Percentiles rank a stretch among this genome's conserved stretches.
Evolutionary conservation across 2,797 vertebrate genomes (phyloP).

Genomic region (Cyclura pinguis): DNA sequence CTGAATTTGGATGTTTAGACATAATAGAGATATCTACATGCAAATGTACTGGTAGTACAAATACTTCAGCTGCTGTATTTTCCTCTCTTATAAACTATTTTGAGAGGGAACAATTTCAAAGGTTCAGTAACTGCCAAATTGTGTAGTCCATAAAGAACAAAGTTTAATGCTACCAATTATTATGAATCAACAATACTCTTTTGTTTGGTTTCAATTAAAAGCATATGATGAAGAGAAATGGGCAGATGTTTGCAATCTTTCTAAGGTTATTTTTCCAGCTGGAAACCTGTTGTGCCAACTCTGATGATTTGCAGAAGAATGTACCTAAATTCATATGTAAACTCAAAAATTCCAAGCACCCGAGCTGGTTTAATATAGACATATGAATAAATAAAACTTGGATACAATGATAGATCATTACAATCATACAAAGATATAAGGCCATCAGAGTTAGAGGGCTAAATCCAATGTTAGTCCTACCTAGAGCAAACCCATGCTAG

Average conservation of each 20-base stretch:
- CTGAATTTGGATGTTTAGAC: not conserved
- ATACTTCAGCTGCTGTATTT: not conserved
- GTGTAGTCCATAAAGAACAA: not conserved
- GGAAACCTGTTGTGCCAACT: conserved; percentile 21
- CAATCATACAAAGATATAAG: not conserved
- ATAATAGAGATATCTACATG: not conserved
- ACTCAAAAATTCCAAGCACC: not conserved
- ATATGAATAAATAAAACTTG: not conserved
- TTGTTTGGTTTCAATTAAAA: conserved; percentile 19
- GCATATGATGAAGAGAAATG: conserved; percentile 8
- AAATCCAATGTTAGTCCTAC: not conserved
- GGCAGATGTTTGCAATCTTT: conserved; percentile 17
- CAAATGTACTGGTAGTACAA: not conserved
- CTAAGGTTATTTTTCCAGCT: conserved; percentile 20
- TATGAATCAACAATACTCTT: conserved; percentile 15
- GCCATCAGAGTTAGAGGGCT: not conserved
- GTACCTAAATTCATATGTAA: not conserved
- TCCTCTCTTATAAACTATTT: not conserved
- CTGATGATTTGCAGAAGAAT: conserved; percentile 12
- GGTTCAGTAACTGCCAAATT: not conserved
- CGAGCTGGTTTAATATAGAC: not conserved
- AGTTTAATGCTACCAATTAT: not conserved
- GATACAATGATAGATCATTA: not conserved
- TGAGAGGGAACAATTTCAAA: not conserved
- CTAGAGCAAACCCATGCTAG: no score